Evolutionary conservation across 2,888 invertebrate genomes (phyloP).

Genomic region (Molorchus minor): DNA sequence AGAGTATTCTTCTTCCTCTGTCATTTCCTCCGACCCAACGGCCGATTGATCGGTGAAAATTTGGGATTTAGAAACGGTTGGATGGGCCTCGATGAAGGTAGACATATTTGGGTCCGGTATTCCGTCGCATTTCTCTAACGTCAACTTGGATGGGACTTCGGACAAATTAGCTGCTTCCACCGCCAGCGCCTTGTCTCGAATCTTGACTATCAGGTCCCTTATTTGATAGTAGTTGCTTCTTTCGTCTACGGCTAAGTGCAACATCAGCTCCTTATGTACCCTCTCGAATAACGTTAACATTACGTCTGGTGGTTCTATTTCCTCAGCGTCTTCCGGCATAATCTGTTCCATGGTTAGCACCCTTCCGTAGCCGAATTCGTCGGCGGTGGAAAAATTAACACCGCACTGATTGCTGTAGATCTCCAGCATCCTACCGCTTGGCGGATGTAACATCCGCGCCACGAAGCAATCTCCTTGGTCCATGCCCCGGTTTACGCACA

Average conservation of each 20-base stretch:
- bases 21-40: neutral
- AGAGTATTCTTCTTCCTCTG: neutral
- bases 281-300: constrained; percentile 32
- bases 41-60: neutral
- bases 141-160: neutral
- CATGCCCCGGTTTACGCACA: constrained; percentile 73
- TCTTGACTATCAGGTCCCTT: constrained; percentile 35
- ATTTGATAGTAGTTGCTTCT: constrained; percentile 36
- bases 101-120: neutral
- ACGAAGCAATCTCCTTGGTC: constrained; percentile 70
- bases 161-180: neutral
- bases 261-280: constrained; percentile 33
- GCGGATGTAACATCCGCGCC: constrained; percentile 72
- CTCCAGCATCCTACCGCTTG: constrained; percentile 78
- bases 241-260: constrained; percentile 33
- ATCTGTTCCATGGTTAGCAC: constrained; percentile 40
- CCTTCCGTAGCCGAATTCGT: constrained; percentile 59
- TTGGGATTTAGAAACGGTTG: neutral
- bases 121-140: neutral
- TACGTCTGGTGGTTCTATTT: constrained; percentile 1
- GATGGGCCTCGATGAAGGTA: neutral
- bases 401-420: constrained; percentile 88
- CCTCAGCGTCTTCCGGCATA: constrained; percentile 11
- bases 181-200: constrained; percentile 7
- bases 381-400: constrained; percentile 86